A percentile compares a stretch with the other conserved stretches of the same genome.
Conservation (phyloP, 2,888 invertebrate species). For the Seira sanloemensis region DNA sequence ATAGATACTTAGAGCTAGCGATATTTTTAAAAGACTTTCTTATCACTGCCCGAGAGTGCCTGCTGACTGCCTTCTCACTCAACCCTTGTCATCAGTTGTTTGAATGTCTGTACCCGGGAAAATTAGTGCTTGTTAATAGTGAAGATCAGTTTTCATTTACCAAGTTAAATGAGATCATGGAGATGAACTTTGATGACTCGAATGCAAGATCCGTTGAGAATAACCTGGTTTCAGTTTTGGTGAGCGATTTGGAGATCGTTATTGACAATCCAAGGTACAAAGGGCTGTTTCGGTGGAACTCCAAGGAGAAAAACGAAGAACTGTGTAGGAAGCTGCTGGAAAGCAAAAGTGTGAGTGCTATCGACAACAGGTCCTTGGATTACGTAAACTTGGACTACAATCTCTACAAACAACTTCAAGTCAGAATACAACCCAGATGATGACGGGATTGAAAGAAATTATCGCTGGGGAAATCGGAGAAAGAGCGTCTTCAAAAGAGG, state of each 20-base stretch:
- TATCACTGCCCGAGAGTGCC: conserved; percentile 43
- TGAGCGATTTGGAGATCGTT: conserved; percentile 56
- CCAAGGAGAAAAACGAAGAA: conserved; percentile 32
- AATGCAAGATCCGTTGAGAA: background rate
- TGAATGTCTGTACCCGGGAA: conserved; percentile 53
- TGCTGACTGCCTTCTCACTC: conserved; percentile 67
- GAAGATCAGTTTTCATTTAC: background rate
- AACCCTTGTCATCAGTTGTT: conserved; percentile 58
- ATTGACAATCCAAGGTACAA: conserved; percentile 61
- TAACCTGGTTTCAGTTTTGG: background rate
- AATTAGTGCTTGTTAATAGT: background rate
- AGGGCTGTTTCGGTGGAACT: conserved; percentile 49
- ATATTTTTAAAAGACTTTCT: conserved; percentile 38
- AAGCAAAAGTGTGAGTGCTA: conserved; percentile 48
- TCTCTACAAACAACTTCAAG: conserved; percentile 58
- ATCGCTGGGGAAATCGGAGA: conserved; percentile 33
- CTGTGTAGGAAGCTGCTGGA: conserved; percentile 53
- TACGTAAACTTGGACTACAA: conserved; percentile 63
- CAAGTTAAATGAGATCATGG: background rate
- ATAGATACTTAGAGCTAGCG: conserved; percentile 53
- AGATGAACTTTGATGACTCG: background rate
- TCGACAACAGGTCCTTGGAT: conserved; percentile 61
- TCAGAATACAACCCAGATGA: conserved; percentile 59
- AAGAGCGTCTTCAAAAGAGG: conserved; percentile 1
- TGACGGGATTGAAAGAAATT: conserved; percentile 67